Conservation (phyloP, 1,140 invertebrate species). For the Stegodyphus mimosarum region DNA sequence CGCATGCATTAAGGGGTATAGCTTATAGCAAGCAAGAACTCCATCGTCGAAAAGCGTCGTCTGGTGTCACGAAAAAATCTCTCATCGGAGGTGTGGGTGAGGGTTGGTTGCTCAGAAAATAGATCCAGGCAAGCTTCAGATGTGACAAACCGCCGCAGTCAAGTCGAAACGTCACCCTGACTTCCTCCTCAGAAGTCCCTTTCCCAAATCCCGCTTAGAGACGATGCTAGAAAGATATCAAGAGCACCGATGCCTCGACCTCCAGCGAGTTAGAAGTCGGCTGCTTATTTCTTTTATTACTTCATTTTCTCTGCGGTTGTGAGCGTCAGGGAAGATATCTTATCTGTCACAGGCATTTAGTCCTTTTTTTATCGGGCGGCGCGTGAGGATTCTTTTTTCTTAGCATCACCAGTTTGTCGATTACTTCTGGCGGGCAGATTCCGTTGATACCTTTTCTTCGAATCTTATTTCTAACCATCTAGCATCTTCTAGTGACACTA, state of each 20-base stretch:
- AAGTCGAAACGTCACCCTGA: background rate
- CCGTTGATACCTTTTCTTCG: too few relatives aligned
- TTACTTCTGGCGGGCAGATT: too few relatives aligned
- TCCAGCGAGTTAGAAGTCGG: background rate
- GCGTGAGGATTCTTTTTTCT: too few relatives aligned
- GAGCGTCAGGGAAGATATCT: conserved; percentile 5
- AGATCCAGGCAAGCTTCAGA: background rate
- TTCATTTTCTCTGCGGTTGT: conserved; percentile 32
- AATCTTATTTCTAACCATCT: too few relatives aligned
- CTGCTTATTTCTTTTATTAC: conserved; percentile 21
- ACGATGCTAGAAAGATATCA: too few relatives aligned
- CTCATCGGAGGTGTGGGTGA: background rate
- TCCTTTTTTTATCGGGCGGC: background rate
- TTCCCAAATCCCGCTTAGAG: too few relatives aligned
- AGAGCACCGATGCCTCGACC: background rate
- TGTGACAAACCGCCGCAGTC: conserved; percentile 37
- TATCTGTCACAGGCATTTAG: conserved; percentile 29
- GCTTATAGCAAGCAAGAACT: background rate
- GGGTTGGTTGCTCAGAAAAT: background rate
- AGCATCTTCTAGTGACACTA: too few relatives aligned
- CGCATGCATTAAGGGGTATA: too few relatives aligned
- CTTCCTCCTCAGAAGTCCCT: background rate
- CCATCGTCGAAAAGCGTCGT: background rate
- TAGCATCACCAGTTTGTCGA: too few relatives aligned
- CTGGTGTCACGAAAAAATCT: background rate